These are phyloP conservation scores for Limnephilus rhombicus DNA, from an alignment of 2,888 invertebrate species.

Conservation along the genomic window DNA sequence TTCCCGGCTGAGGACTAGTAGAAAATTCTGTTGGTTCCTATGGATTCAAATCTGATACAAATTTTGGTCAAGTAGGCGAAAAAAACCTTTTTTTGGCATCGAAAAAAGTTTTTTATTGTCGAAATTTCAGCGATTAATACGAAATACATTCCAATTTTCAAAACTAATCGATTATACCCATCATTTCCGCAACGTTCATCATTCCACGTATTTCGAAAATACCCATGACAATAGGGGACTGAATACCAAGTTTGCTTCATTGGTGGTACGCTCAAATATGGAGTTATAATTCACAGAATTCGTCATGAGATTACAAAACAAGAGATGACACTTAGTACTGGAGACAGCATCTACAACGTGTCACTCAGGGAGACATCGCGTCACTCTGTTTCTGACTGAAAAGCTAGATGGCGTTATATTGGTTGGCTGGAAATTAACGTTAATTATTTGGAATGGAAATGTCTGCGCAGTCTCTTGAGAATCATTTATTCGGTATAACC, in stretches of 20 bases:
- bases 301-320: neutral
- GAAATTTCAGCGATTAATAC: neutral
- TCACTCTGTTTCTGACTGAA: neutral
- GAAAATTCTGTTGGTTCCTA: too few species aligned
- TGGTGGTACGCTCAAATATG: slow-evolving; percentile 6
- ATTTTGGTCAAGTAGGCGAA: too few species aligned
- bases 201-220: neutral
- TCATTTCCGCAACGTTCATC: neutral
- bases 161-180: neutral
- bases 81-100: neutral
- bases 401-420: slow-evolving; percentile 32
- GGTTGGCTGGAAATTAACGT: neutral
- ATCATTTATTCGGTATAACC: neutral
- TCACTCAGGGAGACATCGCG: neutral
- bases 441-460: neutral
- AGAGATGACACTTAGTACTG: slow-evolving; percentile 13
- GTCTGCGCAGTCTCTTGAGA: neutral
- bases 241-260: neutral
- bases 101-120: accelerated
- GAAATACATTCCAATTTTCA: neutral
- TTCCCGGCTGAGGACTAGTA: too few species aligned
- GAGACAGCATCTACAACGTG: slow-evolving; percentile 21
- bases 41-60: too few species aligned
- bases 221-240: neutral
- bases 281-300: slow-evolving; percentile 21